Evolutionary conservation across 2,113 vertebrate species (phyloP).

Genomic region (Todiramphus chloris): DNA sequence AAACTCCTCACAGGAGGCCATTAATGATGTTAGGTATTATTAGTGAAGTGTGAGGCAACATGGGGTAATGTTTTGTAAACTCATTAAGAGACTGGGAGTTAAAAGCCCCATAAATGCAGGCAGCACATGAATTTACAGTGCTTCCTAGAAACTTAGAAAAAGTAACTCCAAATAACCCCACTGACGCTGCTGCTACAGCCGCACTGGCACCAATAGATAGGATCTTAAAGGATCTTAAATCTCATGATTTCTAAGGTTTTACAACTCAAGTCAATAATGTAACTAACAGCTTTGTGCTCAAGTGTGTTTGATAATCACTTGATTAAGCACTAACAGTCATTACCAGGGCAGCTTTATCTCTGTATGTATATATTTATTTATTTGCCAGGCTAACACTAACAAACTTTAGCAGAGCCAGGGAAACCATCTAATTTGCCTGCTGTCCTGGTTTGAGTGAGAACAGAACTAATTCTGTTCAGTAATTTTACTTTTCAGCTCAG

Average conservation of each 20-base stretch:
- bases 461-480: no score
- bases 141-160: neutral
- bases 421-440: neutral
- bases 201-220: neutral
- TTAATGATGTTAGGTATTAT: neutral
- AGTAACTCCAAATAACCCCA: neutral
- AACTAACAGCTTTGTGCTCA: neutral
- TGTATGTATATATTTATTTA: neutral
- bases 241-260: neutral
- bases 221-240: neutral
- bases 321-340: neutral
- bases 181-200: neutral
- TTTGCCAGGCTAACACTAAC: neutral
- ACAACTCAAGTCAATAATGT: neutral
- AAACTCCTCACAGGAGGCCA: neutral
- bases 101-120: neutral
- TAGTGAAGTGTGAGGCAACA: neutral
- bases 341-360: neutral
- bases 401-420: neutral
- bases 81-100: neutral
- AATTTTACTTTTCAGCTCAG: no score
- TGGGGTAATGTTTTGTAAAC: neutral
- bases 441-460: no score
- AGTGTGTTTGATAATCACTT: fast-evolving
- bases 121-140: neutral